These are phyloP conservation scores for Phalloptychus januarius DNA, from an alignment of 2,797 vertebrate genomes.

Conservation along the genomic window DNA sequence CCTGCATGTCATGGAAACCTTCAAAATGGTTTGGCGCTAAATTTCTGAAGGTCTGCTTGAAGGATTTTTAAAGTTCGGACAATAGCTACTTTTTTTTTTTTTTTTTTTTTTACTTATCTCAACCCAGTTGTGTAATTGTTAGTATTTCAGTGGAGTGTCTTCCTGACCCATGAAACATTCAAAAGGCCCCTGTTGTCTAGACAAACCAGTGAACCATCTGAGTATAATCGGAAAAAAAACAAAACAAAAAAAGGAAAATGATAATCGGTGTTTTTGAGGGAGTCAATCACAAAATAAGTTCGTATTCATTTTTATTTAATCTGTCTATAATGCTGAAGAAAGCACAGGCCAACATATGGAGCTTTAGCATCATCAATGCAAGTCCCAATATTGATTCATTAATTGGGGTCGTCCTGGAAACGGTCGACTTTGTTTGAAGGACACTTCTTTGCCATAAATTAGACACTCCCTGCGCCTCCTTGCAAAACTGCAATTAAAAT, in stretches of 20 bases:
- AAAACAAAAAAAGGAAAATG: neutral
- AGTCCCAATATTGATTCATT: neutral
- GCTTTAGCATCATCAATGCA: neutral
- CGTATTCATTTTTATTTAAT: neutral
- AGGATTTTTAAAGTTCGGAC: neutral
- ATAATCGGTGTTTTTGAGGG: neutral
- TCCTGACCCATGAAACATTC: neutral
- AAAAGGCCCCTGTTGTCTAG: neutral
- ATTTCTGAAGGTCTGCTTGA: too few relatives aligned
- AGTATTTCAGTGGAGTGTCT: too few relatives aligned
- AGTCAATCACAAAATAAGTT: neutral
- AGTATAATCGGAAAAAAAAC: neutral
- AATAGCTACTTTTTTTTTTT: neutral
- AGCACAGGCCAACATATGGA: neutral
- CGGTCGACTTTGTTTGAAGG: neutral
- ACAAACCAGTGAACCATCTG: neutral
- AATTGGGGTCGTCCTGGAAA: neutral
- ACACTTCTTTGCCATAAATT: conserved; percentile 42
- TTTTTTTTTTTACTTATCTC: neutral
- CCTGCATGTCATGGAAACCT: too few relatives aligned
- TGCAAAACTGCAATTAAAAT: conserved; percentile 37
- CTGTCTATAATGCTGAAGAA: neutral
- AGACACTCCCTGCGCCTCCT: conserved; percentile 14
- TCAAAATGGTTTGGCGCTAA: too few relatives aligned
- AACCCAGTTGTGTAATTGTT: neutral